Base-by-base conservation (phyloP, 2,113 vertebrate species). In the Tympanuchus pallidicinctus region DNA sequence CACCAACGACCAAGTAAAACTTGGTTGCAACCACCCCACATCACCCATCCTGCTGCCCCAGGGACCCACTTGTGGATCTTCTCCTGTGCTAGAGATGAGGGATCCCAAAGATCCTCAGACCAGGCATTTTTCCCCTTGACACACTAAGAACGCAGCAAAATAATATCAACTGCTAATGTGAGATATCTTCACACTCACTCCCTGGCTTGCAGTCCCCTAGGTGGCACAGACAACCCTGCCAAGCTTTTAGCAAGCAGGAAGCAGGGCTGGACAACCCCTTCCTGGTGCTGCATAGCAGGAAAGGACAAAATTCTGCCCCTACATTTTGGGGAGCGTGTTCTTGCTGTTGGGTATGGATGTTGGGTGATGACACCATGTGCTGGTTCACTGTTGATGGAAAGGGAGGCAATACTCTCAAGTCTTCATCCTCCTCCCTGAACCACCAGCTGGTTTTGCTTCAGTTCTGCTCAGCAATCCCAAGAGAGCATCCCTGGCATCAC, bases 21-120 rank as follows among this genome's bases (percentile, higher is more conserved):
- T 0, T 0, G 42, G 21, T 16, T 54, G 28, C 30, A 30, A 18
- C 5, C 42, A 27, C 25, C 32, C 28, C 50, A 20, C 2, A n/a
- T 32, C 25, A 25, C 45, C 45, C n/a, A 32, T 15, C n/a, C 18
- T 2, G 3, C 43, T 75, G 63, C 18, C 27, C 28, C 11, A 4
- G 1, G 4, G 8, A 14, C 6, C 25, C 13, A 20, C 0, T 11
- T 18, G 1, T 18, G 71, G 20, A 22, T 63, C 27, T 57, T 56
- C 22, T 48, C 48, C 11, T 1, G 0, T 2, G 0, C 48, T 1
- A 1, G 14, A 66, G 52, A 22, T 72, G 64, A 30, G 24, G 5
- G 34, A 43, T 3, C 5, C 50, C 30, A 16, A 60, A 60, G 59
- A 52, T 38, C 36, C 36, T 76, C 4, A 22, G 63, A 21, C 0